Base-by-base conservation (phyloP, 2,888 invertebrate species). In the Lasioglossum calceatum region DNA sequence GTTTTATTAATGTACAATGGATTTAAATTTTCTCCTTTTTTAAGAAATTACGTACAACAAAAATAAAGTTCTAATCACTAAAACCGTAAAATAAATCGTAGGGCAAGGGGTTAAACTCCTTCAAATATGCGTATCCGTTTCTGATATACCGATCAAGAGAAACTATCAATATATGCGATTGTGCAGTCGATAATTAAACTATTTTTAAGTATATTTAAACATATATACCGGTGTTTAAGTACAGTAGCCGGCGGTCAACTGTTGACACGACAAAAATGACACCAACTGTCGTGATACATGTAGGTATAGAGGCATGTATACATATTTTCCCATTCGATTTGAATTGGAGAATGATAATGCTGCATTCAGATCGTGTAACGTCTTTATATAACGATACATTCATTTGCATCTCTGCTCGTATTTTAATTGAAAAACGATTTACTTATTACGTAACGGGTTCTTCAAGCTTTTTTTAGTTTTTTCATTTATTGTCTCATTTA, bases 331-430 rank as follows among this genome's bases (percentile, higher is more conserved):
- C 14, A 77, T 58, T 47, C 1, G 12, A 74, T 80, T 42, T 75
- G 19, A 64, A 72, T 27, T 7, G 23, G 32, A 10, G 36, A 77
- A 74, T 36, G 19, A 77, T 47, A 39, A 77, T 73, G 64, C 67
- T 73, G 61, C 61, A 32, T 73, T 75, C 32, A 42, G 27, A 71
- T 74, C 70, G n/a, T 14, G 14, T 32, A 32, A 74, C 19, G 39
- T 14, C 1, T 77, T 89, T 89, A 89, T 82, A 44, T 89, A 89
- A 89, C 81, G 42, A 77, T 44, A 19, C 64, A 61, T 81, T 74
- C 71, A 32, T 77, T 76, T 67, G 67, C 44, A 71, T 70, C 77
- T 79, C 74, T 14, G 81, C 12, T 67, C 58, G 47, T 71, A 77
- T 80, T 78, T 82, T 19, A 44, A 32, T 58, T 32, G 8, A 80